Percentiles rank a stretch among this genome's conserved stretches.
These are phyloP conservation scores for Terebella lapidaria DNA, from an alignment of 2,888 invertebrate genomes.

Conservation along the genomic window DNA sequence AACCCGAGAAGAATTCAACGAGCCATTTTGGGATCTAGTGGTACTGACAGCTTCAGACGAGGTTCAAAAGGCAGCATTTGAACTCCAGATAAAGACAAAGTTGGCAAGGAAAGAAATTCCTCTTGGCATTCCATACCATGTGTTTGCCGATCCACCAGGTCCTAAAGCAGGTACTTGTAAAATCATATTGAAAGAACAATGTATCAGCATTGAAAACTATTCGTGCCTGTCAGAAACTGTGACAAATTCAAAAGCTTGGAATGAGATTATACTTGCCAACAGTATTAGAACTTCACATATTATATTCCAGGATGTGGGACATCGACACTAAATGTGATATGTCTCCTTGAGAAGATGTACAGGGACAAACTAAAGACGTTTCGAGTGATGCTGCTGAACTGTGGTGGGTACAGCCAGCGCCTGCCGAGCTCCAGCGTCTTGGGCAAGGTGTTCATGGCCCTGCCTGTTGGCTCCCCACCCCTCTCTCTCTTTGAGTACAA, in stretches of 20 bases:
- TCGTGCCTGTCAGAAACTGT: not conserved
- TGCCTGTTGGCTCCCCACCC: conserved; percentile 39
- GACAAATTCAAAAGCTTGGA: too few relatives aligned
- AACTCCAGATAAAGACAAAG: conserved; percentile 47
- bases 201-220: not conserved
- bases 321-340: conserved; percentile 50
- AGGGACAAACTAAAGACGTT: conserved; percentile 35
- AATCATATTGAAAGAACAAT: not conserved
- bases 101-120: conserved; percentile 42
- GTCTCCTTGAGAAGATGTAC: conserved; percentile 35
- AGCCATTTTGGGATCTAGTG: conserved; percentile 52
- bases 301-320: conserved; percentile 53
- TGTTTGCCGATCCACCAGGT: conserved; percentile 54
- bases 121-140: conserved; percentile 37
- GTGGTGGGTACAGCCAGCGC: conserved; percentile 56
- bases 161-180: conserved; percentile 41
- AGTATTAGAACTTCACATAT: not conserved
- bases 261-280: too few relatives aligned
- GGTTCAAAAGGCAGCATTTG: conserved; percentile 49
- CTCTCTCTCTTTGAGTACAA: conserved; percentile 50
- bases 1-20: not conserved
- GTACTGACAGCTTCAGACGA: conserved; percentile 53
- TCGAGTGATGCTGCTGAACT: conserved; percentile 52
- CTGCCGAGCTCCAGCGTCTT: conserved; percentile 54
- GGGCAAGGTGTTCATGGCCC: conserved; percentile 54